Conservation (phyloP, 2,888 invertebrate species). For the Oxyteleia sp. region DNA sequence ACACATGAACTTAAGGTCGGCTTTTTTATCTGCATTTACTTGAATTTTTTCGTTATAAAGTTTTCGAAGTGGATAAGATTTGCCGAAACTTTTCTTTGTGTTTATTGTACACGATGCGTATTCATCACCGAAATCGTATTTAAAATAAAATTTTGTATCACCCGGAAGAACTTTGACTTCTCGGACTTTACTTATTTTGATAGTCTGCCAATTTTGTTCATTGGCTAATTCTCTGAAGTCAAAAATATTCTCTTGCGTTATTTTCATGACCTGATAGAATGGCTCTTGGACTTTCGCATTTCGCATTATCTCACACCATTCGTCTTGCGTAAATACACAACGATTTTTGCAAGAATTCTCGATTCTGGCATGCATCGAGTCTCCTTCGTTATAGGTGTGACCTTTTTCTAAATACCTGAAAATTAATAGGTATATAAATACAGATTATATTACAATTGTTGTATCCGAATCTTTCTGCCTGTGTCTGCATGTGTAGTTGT, state of each 20-base stretch:
- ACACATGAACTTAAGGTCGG: neutral
- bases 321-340: neutral
- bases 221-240: conserved; percentile 15
- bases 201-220: conserved; percentile 19
- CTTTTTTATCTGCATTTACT: conserved; percentile 3
- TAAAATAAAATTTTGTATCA: neutral
- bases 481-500: too few species aligned
- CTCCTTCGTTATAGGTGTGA: conserved; percentile 21
- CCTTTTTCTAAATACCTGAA: conserved; percentile 26
- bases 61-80: too few species aligned
- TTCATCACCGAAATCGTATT: conserved; percentile 4
- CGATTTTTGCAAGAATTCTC: conserved; percentile 13
- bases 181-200: conserved; percentile 2
- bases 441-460: too few species aligned
- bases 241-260: conserved; percentile 6
- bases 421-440: too few species aligned
- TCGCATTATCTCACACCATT: conserved; percentile 16
- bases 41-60: conserved; percentile 8
- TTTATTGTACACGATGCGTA: too few species aligned
- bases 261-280: neutral
- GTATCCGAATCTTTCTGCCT: too few species aligned
- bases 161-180: too few species aligned
- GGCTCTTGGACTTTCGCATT: conserved; percentile 10
- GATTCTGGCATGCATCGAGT: conserved; percentile 27
- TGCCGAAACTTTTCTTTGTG: too few species aligned